Evolutionary conservation across 2,888 invertebrate genomes (phyloP).

Genomic region (Netelia virgata): DNA sequence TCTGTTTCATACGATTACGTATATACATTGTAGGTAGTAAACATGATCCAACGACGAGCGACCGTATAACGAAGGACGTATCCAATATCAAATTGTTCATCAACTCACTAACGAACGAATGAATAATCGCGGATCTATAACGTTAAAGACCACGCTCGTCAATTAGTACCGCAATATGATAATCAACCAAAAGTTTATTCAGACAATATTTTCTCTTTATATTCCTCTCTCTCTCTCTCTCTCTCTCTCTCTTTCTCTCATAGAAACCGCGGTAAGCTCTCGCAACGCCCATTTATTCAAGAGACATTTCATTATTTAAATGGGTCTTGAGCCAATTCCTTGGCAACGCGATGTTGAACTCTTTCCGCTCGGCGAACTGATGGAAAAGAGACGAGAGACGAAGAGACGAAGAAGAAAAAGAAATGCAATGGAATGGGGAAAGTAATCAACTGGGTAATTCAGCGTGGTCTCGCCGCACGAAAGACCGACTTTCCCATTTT

Average conservation of each 20-base stretch:
- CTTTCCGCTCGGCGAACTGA: constrained; percentile 50
- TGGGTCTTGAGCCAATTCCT: constrained; percentile 50
- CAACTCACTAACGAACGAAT: background rate
- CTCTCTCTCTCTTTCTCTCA: background rate
- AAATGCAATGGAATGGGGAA: constrained; percentile 49
- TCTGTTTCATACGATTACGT: too few relatives aligned
- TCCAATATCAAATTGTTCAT: too few relatives aligned
- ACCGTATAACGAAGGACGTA: too few relatives aligned
- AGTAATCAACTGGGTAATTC: constrained; percentile 69
- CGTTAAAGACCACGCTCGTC: constrained; percentile 9
- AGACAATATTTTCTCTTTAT: constrained; percentile 15
- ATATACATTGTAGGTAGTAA: too few relatives aligned
- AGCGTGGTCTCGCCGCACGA: constrained; percentile 39
- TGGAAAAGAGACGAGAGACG: constrained; percentile 34
- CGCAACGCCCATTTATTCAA: constrained; percentile 52
- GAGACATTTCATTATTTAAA: constrained; percentile 65
- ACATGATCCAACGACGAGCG: too few relatives aligned
- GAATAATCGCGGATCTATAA: background rate
- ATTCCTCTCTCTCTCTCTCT: background rate
- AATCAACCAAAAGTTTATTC: constrained; percentile 29
- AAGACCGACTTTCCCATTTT: constrained; percentile 55
- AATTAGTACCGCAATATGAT: constrained; percentile 28
- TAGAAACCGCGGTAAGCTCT: constrained; percentile 5
- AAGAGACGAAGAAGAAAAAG: constrained; percentile 12
- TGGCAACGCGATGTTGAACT: constrained; percentile 23